Base-by-base conservation (phyloP, 2,797 vertebrate species). In the Manis javanica region DNA sequence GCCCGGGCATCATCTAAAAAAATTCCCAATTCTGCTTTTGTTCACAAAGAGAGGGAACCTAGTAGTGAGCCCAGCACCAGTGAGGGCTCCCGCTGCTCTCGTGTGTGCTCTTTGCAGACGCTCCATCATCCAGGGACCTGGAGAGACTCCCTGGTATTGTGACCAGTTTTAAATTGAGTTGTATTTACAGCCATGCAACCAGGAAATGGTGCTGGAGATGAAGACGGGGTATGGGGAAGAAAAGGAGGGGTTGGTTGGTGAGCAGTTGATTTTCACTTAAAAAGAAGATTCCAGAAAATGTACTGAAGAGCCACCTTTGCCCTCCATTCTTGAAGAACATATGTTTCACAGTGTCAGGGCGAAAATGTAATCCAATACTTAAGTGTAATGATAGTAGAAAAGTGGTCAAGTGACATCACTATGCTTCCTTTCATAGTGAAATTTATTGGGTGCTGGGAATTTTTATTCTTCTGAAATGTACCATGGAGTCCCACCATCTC, bases 361-460 rank as follows among this genome's bases (percentile, higher is more conserved):
- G 57, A 83, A 92, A 66, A 77, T 15, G 2, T 26, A 21, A 29
- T 13, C 37, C 39, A n/a, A 10, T 89, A 61, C 42, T 72, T 61
- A 18, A 18, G 12, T 77, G 24, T 82, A 57, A 49, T 14, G 49
- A 57, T 34, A 63, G 66, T 19, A 74, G 55, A 89, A 94, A 51
- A 12, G n/a, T 66, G 34, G 18, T 57, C 69, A 68, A n/a, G 21
- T 78, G 66, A 19, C 3, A 53, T 46, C 63, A 4, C 13, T 2
- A 1, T 26, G 5, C 23, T 66, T 39, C 16, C 18, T 84, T 37
- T 82, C 39, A 34, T 59, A 18, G 13, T 69, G 49, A 68, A 42
- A 84, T 53, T 87, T 53, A 64, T n/a, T 69, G 57, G 16, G 12
- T 15, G 19, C 3, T 95, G 21, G 74, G 87, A 94, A 90, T 57